Evolutionary conservation across 2,888 invertebrate genomes (phyloP).

Genomic region (Tryphoninae sp.): DNA sequence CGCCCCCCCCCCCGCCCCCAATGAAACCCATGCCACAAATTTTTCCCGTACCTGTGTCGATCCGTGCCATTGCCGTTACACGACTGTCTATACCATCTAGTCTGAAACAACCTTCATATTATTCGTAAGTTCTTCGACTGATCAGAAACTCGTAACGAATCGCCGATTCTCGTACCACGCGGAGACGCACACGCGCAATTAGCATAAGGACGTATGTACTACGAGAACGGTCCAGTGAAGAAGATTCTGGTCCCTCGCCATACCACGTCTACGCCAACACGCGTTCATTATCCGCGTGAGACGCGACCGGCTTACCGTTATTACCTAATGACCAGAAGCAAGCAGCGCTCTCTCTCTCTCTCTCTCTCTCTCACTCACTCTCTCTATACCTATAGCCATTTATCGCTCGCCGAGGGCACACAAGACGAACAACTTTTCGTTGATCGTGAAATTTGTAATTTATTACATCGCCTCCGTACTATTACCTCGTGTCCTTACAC

Average conservation of each 20-base stretch:
- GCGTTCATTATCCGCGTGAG: conserved; percentile 57
- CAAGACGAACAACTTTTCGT: conserved; percentile 43
- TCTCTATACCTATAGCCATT: background rate
- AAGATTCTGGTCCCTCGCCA: conserved; percentile 43
- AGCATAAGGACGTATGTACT: conserved; percentile 51
- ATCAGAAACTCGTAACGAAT: conserved; percentile 71
- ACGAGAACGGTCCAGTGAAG: conserved; percentile 23
- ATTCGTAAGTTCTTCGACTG: conserved; percentile 44
- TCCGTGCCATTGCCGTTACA: no score
- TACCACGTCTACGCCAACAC: conserved; percentile 49
- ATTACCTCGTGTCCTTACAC: conserved; percentile 1
- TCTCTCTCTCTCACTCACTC: background rate
- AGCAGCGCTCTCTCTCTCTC: background rate
- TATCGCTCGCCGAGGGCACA: conserved; percentile 2
- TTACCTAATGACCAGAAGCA: conserved; percentile 63
- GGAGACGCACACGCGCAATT: conserved; percentile 44
- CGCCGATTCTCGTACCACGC: conserved; percentile 61
- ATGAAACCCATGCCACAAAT: no score
- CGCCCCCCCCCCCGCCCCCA: no score
- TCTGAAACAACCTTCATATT: background rate
- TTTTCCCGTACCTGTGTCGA: no score
- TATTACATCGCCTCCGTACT: conserved; percentile 35
- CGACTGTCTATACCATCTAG: no score
- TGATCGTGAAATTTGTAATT: conserved; percentile 50
- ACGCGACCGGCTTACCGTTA: conserved; percentile 61